Evolutionary conservation across 2,888 invertebrate genomes (phyloP).

Genomic region (Hedya salicella): DNA sequence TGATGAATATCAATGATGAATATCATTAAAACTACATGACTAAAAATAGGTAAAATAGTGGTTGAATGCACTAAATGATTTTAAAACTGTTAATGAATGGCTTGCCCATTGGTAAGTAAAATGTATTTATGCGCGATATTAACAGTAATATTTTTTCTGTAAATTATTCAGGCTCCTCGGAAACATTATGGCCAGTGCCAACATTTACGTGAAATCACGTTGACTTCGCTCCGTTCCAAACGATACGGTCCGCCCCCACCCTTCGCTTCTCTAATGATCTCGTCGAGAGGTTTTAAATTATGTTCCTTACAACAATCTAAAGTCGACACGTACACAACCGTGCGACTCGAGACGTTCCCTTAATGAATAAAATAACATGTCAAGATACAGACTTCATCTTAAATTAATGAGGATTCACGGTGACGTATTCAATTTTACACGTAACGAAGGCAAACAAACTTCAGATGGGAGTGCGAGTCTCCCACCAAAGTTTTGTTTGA

Average conservation of each 20-base stretch:
- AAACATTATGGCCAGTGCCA: conserved; percentile 35
- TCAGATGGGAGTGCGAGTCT: conserved; percentile 49
- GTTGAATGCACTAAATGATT: too few relatives aligned
- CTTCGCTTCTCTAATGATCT: conserved; percentile 70
- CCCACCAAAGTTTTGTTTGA: conserved; percentile 35
- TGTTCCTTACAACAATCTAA: conserved; percentile 78
- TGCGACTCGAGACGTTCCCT: conserved; percentile 68
- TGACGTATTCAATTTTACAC: conserved; percentile 81
- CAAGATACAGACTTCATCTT: conserved; percentile 81
- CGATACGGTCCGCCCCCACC: conserved; percentile 50
- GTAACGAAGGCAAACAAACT: conserved; percentile 79
- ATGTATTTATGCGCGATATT: too few relatives aligned
- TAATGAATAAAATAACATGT: conserved; percentile 84
- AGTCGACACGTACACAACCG: conserved; percentile 73
- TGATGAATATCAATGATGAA: too few relatives aligned
- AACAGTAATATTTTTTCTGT: neutral
- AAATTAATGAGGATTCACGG: conserved; percentile 82
- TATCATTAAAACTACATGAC: too few relatives aligned
- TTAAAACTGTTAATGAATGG: too few relatives aligned
- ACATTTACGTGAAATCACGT: conserved; percentile 31
- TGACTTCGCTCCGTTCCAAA: conserved; percentile 22
- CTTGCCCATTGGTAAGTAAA: too few relatives aligned
- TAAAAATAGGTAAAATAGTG: too few relatives aligned
- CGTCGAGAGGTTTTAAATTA: conserved; percentile 79
- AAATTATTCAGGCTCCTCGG: neutral